phyloP scores from a whole-genome alignment of 2,113 vertebrate genomes.

The Delphinus delphis region DNA sequence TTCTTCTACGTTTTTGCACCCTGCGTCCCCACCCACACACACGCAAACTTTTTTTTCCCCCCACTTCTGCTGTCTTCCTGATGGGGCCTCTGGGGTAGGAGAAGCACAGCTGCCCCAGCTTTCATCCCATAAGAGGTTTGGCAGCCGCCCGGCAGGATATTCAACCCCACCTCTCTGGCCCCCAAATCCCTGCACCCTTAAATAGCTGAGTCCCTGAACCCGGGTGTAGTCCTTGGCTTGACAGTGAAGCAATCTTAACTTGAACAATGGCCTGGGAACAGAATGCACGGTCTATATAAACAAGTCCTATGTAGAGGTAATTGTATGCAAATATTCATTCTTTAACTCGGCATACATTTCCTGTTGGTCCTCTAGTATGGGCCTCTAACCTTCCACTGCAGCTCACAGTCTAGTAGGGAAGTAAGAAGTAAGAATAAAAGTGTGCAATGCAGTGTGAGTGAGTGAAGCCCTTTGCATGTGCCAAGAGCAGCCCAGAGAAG shows the following conservation, averaged over 20 bases:
- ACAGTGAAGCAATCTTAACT: constrained; percentile 63
- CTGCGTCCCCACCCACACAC: background rate
- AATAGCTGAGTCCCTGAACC: constrained; percentile 53
- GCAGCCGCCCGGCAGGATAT: constrained; percentile 48
- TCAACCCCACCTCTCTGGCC: constrained; percentile 2
- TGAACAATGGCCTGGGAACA: constrained; percentile 65
- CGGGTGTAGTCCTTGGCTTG: constrained; percentile 25
- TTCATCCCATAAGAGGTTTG: constrained; percentile 20
- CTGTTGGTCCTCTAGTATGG: background rate
- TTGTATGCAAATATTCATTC: constrained; percentile 51
- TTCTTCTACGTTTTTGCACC: background rate
- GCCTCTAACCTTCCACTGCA: background rate
- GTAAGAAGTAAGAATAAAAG: background rate
- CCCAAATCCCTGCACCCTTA: background rate
- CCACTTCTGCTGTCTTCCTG: background rate
- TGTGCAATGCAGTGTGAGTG: background rate
- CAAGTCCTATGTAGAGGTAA: constrained; percentile 20
- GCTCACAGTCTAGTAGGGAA: background rate
- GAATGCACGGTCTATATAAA: constrained; percentile 48
- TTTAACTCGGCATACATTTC: background rate
- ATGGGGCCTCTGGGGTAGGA: background rate
- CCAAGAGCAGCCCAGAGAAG: background rate
- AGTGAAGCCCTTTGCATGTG: background rate
- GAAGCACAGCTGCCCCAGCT: background rate
- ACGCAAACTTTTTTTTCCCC: background rate